These are phyloP conservation scores for Chaetops frenatus DNA, from an alignment of 2,113 vertebrate genomes.

Conservation along the genomic window DNA sequence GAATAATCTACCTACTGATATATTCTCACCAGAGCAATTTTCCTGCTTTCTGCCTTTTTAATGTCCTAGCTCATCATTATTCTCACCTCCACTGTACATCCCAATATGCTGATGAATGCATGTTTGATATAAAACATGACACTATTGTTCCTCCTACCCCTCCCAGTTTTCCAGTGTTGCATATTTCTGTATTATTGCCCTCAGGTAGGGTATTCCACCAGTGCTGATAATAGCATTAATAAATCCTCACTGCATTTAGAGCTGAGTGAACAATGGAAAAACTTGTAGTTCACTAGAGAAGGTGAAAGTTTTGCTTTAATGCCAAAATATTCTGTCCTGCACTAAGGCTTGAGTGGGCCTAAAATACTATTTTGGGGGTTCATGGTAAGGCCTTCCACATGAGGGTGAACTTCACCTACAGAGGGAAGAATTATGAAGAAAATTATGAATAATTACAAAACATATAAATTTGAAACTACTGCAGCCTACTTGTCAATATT, in stretches of 20 bases:
- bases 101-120: not conserved
- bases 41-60: not conserved
- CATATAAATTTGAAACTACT: not conserved
- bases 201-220: not conserved
- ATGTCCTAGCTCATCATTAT: not conserved
- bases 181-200: not conserved
- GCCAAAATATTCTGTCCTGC: not conserved
- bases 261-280: not conserved
- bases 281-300: not conserved
- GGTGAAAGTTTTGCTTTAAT: not conserved
- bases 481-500: conserved; percentile 20
- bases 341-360: not conserved
- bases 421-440: not conserved
- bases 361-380: not conserved
- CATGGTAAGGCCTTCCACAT: not conserved
- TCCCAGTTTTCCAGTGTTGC: not conserved
- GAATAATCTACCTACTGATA: not conserved
- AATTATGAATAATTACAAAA: conserved; percentile 14
- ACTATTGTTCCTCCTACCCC: not conserved
- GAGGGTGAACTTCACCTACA: not conserved
- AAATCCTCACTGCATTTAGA: not conserved
- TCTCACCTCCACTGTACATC: not conserved
- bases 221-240: not conserved
- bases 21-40: not conserved
- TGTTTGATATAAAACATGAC: not conserved